Evolutionary conservation across 2,113 vertebrate species (phyloP).

Genomic region (Oceanites oceanicus): DNA sequence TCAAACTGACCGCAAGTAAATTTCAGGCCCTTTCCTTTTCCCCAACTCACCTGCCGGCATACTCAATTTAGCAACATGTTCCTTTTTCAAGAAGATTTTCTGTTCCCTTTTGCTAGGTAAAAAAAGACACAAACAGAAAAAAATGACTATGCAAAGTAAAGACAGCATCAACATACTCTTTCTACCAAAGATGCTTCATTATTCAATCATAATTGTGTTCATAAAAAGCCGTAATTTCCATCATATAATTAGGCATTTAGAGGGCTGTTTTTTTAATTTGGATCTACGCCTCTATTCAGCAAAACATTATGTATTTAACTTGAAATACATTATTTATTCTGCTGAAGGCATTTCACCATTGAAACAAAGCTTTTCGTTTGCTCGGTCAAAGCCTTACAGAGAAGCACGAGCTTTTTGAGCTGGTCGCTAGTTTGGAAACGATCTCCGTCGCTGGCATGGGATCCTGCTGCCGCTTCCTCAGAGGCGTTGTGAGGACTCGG

Average conservation of each 20-base stretch:
- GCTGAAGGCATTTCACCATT: not conserved
- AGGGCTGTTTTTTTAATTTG: not conserved
- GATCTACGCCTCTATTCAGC: not conserved
- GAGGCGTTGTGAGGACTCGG: not conserved
- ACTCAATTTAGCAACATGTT: not conserved
- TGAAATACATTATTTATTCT: slow-evolving; percentile 17
- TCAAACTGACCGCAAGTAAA: not conserved
- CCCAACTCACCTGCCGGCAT: not conserved
- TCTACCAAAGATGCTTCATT: not conserved
- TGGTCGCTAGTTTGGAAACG: not conserved
- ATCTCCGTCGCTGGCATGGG: not conserved
- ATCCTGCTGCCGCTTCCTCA: not conserved
- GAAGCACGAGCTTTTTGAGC: not conserved
- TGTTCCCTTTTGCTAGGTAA: not conserved
- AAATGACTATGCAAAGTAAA: not conserved
- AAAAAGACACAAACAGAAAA: not conserved
- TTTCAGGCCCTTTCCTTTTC: not conserved
- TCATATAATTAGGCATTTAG: not conserved
- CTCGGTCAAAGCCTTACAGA: not conserved
- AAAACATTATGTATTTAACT: not conserved
- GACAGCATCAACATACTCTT: not conserved
- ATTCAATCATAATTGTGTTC: not conserved
- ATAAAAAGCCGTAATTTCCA: not conserved
- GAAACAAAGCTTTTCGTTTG: not conserved
- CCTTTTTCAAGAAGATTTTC: slow-evolving; percentile 7